Conservation (phyloP, 92 coral and sea anemone species). For the Epizoanthus stellaris region DNA sequence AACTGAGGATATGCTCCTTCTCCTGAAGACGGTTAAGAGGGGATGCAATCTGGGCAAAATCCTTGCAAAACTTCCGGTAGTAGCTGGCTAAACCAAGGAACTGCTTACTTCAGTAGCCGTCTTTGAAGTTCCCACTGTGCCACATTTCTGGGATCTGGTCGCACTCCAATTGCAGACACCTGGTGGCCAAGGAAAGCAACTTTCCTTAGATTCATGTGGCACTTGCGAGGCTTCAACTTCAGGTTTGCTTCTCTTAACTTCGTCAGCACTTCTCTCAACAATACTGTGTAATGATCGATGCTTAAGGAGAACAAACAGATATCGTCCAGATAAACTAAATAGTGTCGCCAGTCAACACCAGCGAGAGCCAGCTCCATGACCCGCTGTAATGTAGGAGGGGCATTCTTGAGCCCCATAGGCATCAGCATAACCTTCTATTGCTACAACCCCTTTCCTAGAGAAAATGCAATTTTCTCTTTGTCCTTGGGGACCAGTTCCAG, state of each 20-base stretch:
- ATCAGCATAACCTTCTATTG: slow-evolving; percentile 35
- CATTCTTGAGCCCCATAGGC: slow-evolving; percentile 12
- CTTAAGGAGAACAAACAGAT: slow-evolving; percentile 20
- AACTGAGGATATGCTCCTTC: slow-evolving; percentile 40
- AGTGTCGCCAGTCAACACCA: slow-evolving; percentile 8
- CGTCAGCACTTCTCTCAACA: slow-evolving; percentile 24
- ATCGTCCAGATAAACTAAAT: slow-evolving; percentile 26
- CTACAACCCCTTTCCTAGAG: slow-evolving; percentile 12
- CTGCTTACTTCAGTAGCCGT: slow-evolving; percentile 31
- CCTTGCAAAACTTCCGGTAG: slow-evolving; percentile 45
- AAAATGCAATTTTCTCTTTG: slow-evolving; percentile 33
- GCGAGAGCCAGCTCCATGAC: slow-evolving; percentile 35
- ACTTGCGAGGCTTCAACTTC: slow-evolving; percentile 14
- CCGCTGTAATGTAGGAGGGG: slow-evolving; percentile 26
- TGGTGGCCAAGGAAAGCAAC: slow-evolving; percentile 40
- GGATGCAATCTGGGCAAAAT: slow-evolving; percentile 42
- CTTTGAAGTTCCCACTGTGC: slow-evolving; percentile 37
- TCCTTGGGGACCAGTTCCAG: slow-evolving; percentile 17
- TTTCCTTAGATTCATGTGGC: background rate
- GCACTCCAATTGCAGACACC: slow-evolving; percentile 30
- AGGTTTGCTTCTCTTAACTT: slow-evolving; percentile 3
- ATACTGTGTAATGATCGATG: background rate
- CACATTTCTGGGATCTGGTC: slow-evolving; percentile 28
- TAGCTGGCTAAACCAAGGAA: slow-evolving; percentile 45
- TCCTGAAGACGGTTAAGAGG: slow-evolving; percentile 35